Base-by-base conservation (phyloP, 2,888 invertebrate genomes). In the Diachrysia chrysitis region DNA sequence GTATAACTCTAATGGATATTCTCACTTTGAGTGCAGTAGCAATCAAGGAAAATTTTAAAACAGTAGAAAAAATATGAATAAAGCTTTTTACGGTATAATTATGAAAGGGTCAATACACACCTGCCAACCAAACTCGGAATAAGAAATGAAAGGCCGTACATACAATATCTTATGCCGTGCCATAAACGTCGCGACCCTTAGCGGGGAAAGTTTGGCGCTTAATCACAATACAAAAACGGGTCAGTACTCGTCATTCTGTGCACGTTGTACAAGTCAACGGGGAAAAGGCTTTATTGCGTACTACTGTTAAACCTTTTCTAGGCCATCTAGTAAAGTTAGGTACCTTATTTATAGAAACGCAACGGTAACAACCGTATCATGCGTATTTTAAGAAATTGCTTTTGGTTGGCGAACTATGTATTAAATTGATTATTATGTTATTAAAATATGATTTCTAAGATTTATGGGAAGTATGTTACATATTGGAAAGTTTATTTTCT, bases 211-310 rank as follows among this genome's bases (percentile, higher is more conserved):
- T 51, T 21, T 17, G 48, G 19, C 14, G 46, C 19, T 48, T 48
- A 19, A 19, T 51, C 19, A 51, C 48, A 12, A 14, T 19, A 51
- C 48, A 19, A 51, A 9, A 51, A 51, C 21, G 12, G 48, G 48
- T 48, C 48, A 48, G 17, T 48, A 19, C 17, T 51, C 21, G 17
- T 4, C 48, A 51, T 19, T 51, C 48, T 9, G 48, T 21, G 4
- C 48, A 51, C 48, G 48, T 51, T 51, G 48, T 21, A 51, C 10
- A 48, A 51, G 21, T 51, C 48, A 51, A 21, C 48, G 48, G 21
- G 12, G 48, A 51, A 51, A 51, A 51, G 48, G 21, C 4, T 42
- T 42, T 42, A 51, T 21, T 51, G 19, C 19, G 9, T 48, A 9
- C 48, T 48, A 12, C 19, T 48, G n/a, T n/a, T 42, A 42, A 48